These are phyloP conservation scores for Leuciscus idus DNA, from an alignment of 2,113 vertebrate species.

Conservation along the genomic window DNA sequence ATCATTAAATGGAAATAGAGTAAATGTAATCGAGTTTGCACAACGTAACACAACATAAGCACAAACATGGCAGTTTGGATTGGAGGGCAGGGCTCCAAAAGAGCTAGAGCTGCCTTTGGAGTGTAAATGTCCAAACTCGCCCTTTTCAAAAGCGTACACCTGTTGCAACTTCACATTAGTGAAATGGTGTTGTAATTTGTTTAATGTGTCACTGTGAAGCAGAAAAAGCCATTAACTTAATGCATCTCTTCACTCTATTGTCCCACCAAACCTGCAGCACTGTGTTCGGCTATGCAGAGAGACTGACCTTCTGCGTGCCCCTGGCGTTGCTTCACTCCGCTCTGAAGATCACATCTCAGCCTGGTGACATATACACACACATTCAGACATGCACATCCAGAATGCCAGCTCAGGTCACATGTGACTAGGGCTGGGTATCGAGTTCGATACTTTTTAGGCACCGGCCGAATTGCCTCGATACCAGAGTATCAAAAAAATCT, in stretches of 20 bases:
- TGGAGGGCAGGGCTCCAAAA: not conserved
- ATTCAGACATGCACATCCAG: not conserved
- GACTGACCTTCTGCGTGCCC: not conserved
- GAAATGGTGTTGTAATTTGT: slow-evolving; percentile 63
- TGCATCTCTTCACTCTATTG: slow-evolving; percentile 55
- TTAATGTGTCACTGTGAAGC: slow-evolving; percentile 60
- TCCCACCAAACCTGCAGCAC: slow-evolving; percentile 24
- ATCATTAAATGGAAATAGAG: slow-evolving; percentile 26
- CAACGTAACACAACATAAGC: not conserved
- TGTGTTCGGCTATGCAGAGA: not conserved
- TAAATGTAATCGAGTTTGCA: slow-evolving; percentile 3
- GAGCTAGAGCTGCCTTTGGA: not conserved
- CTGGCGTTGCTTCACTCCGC: not conserved
- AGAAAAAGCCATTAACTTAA: slow-evolving; percentile 60
- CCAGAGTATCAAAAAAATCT: too few species aligned
- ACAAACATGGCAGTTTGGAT: not conserved
- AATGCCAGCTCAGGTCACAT: not conserved
- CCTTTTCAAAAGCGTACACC: slow-evolving; percentile 50
- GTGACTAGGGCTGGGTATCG: not conserved
- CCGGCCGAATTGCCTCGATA: too few species aligned
- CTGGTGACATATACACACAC: slow-evolving; percentile 23
- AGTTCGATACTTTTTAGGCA: too few species aligned
- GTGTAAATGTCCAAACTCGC: slow-evolving; percentile 23
- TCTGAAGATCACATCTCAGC: slow-evolving; percentile 24
- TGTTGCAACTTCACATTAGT: slow-evolving; percentile 52